phyloP scores from a whole-genome alignment of 92 coral and sea anemone genomes.

The Heliopora coerulea region DNA sequence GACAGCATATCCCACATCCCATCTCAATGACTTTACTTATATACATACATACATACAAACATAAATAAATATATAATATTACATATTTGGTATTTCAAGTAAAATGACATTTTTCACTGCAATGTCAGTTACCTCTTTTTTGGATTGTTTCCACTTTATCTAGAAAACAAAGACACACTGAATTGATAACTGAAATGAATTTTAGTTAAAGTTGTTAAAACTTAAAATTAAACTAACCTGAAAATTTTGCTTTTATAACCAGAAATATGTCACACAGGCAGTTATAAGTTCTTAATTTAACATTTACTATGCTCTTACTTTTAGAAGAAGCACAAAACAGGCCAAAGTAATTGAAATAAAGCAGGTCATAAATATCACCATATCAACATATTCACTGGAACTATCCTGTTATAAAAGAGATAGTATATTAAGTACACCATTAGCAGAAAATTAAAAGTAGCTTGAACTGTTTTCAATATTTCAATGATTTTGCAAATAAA shows the following conservation, averaged over 20 bases:
- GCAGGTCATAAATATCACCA: conserved; percentile 98
- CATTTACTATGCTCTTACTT: conserved; percentile 51
- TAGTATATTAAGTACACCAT: neutral
- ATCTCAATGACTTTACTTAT: neutral
- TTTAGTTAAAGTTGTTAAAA: neutral
- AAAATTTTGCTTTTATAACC: neutral
- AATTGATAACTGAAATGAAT: neutral
- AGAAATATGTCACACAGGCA: too few species aligned
- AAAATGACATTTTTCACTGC: neutral
- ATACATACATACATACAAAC: neutral
- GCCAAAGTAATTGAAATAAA: conserved; percentile 85
- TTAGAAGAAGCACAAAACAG: conserved; percentile 79
- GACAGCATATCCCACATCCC: neutral
- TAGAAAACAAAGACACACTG: conserved; percentile 3
- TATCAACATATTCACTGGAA: conserved; percentile 92
- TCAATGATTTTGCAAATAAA: neutral
- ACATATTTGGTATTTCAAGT: neutral
- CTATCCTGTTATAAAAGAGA: conserved; percentile 61
- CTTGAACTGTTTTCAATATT: neutral
- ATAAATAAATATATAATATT: too few species aligned
- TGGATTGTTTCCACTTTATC: conserved; percentile 97
- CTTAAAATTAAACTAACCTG: neutral
- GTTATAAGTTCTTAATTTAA: too few species aligned
- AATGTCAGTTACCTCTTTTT: conserved; percentile 74
- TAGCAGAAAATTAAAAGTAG: too few species aligned